Evolutionary conservation across 2,888 invertebrate genomes (phyloP), one percentile per base, ranked within the genome.

Genomic region (Lithophane semibrunnea): DNA sequence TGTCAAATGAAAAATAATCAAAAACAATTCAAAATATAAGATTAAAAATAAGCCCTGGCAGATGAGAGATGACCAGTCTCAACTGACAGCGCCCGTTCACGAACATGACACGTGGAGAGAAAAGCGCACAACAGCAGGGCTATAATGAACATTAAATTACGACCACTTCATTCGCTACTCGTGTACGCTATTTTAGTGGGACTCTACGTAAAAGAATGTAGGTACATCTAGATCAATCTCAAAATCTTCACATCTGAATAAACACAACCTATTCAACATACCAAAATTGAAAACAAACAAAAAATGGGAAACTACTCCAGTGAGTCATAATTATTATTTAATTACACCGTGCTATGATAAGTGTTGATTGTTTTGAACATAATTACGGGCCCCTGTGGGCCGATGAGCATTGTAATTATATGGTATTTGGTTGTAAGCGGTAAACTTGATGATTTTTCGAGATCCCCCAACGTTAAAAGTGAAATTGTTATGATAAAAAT

Each of bases 311-410:
- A 64, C 49, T 44, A 63, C 18, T 63, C 42, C 68, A 49, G 73
- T 75, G 64, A 49, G 44, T 79, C 66, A 68, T 81, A 81, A 85
- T 81, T 83, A 77, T 71, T 69, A 56, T 83, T 84, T 83, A 86
- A 86, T 84, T 82, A 70, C 63, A 54, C 16, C 29, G 18, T 52
- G 68, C 74, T 65, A 78, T 81, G 83, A 79, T 83, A 76, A 76
- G 77, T 86, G 82, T 75, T 80, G 83, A 86, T 86, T 56, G 71
- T 82, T 86, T 60, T 63, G 64, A 80, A 78, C 77, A 79, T 86
- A 85, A 85, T 86, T 79, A 85, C 49, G 42, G 75, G 66, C 75
- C 75, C 56, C 63, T 37, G 77, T 65, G 54, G 85, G 54, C 60
- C 61, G 44, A 52, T 77, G 64, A 71, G 63, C 68, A 80, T 77